Conservation (phyloP, 1,140 invertebrate species). For the Scaptomyza hsui region DNA sequence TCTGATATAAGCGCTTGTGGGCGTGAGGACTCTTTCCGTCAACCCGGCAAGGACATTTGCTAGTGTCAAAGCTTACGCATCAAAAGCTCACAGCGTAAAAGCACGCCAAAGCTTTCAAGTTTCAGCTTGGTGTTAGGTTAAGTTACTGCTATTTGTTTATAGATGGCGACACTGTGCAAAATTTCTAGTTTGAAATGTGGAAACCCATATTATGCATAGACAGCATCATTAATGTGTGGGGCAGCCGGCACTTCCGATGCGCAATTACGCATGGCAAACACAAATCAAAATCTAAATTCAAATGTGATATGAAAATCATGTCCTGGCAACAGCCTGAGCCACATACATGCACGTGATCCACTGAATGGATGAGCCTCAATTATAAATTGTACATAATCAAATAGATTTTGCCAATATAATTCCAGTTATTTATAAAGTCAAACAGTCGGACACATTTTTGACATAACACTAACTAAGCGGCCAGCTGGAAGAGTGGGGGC, state of each 20-base stretch:
- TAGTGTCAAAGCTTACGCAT: conserved; percentile 1
- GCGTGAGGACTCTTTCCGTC: conserved; percentile 10
- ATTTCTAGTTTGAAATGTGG: neutral
- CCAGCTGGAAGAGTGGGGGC: no score
- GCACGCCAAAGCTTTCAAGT: conserved; percentile 20
- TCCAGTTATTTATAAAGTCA: conserved; percentile 63
- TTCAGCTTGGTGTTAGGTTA: neutral
- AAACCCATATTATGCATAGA: conserved; percentile 37
- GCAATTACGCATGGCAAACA: conserved; percentile 78
- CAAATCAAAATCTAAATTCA: conserved; percentile 56
- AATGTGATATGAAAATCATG: conserved; percentile 62
- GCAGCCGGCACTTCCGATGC: conserved; percentile 65
- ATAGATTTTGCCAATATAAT: conserved; percentile 62
- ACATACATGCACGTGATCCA: conserved; percentile 42
- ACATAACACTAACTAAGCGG: conserved; percentile 6
- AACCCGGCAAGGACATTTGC: conserved; percentile 55
- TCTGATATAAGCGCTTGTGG: neutral
- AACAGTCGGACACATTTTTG: conserved; percentile 27
- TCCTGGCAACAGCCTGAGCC: conserved; percentile 24
- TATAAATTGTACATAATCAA: conserved; percentile 74
- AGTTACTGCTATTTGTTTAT: neutral
- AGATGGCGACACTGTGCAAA: conserved; percentile 48
- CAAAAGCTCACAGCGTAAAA: conserved; percentile 29
- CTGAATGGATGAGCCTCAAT: conserved; percentile 60
- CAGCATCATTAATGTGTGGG: conserved; percentile 67